A percentile compares a stretch with the other conserved stretches of the same genome.
Conservation (phyloP, 92 coral and sea anemone genomes). For the Siderastrea siderea region DNA sequence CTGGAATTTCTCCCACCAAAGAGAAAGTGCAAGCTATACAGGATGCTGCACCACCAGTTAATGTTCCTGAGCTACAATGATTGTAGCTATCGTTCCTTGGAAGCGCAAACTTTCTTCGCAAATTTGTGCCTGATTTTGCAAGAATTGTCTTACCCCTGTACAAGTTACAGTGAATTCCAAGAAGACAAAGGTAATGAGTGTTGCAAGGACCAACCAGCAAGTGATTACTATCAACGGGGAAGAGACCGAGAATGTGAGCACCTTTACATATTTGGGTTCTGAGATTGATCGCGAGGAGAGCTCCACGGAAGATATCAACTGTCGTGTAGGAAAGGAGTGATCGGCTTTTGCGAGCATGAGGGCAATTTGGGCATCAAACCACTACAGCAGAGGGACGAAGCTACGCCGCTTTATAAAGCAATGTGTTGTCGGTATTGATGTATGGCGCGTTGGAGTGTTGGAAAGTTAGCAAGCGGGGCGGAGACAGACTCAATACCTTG, state of each 20-base stretch:
- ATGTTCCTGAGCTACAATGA: constrained; percentile 59
- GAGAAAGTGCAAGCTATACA: constrained; percentile 50
- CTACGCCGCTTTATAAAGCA: neutral
- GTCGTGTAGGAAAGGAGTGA: constrained; percentile 16
- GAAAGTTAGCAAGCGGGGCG: constrained; percentile 31
- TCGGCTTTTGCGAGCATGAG: constrained; percentile 1
- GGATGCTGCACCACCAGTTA: constrained; percentile 1
- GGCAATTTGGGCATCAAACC: constrained; percentile 8
- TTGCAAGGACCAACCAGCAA: neutral
- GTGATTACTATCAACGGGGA: constrained; percentile 16
- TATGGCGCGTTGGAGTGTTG: constrained; percentile 26
- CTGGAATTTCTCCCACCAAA: constrained; percentile 61
- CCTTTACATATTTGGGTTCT: constrained; percentile 3
- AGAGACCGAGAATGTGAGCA: constrained; percentile 19
- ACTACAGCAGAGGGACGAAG: neutral
- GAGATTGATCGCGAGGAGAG: constrained; percentile 14
- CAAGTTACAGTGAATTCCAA: neutral
- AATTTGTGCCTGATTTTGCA: neutral
- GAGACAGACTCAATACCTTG: constrained; percentile 2
- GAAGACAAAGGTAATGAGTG: neutral
- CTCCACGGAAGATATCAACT: constrained; percentile 28
- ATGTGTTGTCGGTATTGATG: constrained; percentile 10
- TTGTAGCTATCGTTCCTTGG: constrained; percentile 71
- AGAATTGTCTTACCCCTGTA: neutral
- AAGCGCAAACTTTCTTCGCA: neutral